Conservation (phyloP, 2,797 vertebrate genomes). For the Simalia tracyae region DNA sequence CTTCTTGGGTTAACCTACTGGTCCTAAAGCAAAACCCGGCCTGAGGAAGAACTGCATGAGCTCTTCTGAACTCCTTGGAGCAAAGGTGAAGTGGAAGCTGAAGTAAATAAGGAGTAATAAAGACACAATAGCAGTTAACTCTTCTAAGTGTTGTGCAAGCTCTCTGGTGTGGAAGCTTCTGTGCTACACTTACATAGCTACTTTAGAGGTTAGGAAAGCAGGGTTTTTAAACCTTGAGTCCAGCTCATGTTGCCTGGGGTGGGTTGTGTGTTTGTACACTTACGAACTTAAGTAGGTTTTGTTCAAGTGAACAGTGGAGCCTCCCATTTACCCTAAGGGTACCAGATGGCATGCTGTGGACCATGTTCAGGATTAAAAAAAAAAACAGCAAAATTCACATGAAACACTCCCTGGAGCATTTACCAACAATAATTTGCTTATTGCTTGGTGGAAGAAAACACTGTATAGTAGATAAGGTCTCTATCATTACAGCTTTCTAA, state of each 20-base stretch:
- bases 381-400: neutral
- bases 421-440: neutral
- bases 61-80: neutral
- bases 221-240: neutral
- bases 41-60: neutral
- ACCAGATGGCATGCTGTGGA: neutral
- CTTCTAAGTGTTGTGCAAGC: no score
- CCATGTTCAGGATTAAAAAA: neutral
- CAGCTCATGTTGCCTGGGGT: neutral
- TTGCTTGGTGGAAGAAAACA: neutral
- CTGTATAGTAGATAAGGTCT: neutral
- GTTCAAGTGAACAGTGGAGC: neutral
- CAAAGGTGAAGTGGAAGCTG: neutral
- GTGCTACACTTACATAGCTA: neutral
- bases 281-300: constrained; percentile 20
- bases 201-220: neutral
- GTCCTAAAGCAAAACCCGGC: no score
- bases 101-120: neutral
- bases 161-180: neutral
- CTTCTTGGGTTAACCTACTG: no score
- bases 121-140: no score
- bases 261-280: constrained; percentile 2
- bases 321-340: neutral
- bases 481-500: neutral
- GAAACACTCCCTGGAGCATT: neutral